These are phyloP conservation scores for Cyphomyrus plagiostoma DNA, from an alignment of 2,113 vertebrate species.

Conservation along the genomic window DNA sequence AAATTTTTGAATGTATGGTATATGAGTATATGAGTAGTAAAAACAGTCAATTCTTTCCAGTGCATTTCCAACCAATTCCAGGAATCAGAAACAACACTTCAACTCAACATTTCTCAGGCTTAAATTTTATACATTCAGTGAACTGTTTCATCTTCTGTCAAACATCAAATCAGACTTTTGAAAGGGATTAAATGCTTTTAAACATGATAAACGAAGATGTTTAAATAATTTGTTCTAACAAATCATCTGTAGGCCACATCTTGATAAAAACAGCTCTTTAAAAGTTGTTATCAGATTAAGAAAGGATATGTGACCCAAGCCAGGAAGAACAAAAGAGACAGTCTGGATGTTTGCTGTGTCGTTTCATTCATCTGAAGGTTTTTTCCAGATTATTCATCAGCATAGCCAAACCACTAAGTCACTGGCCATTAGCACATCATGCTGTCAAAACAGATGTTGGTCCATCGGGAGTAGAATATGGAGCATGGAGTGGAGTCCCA, in stretches of 20 bases:
- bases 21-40: constrained; percentile 10
- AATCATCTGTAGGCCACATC: neutral
- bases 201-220: neutral
- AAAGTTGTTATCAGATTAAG: neutral
- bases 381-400: neutral
- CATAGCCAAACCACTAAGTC: neutral
- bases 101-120: neutral
- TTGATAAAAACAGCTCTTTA: neutral
- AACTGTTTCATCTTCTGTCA: neutral
- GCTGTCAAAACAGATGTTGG: neutral
- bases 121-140: neutral
- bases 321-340: neutral
- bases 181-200: neutral
- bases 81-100: neutral
- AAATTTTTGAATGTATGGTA: neutral
- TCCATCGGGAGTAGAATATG: neutral
- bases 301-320: neutral
- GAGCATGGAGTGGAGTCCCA: neutral
- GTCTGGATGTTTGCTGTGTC: neutral
- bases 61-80: neutral
- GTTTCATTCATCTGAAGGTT: too few relatives aligned
- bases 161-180: neutral
- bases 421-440: neutral
- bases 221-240: neutral
- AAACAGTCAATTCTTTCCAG: neutral